phyloP scores from a whole-genome alignment of 2,797 vertebrate species.

The Syndactyla subalaris region DNA sequence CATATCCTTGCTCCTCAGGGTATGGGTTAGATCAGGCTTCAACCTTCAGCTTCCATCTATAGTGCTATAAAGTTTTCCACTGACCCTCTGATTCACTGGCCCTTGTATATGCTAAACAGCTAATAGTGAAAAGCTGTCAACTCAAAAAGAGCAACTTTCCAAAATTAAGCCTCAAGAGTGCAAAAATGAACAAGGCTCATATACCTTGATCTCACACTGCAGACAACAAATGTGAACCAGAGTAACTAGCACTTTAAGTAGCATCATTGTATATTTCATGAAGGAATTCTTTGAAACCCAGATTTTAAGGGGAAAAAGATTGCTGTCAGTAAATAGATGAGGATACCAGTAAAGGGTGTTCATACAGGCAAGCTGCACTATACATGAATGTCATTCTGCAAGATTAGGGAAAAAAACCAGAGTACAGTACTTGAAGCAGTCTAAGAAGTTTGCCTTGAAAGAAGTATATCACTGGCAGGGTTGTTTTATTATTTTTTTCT shows the following conservation, averaged over 20 bases:
- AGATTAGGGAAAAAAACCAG: not conserved
- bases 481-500: not conserved
- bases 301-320: not conserved
- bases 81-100: not conserved
- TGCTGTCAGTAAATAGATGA: not conserved
- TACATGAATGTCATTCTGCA: not conserved
- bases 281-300: not conserved
- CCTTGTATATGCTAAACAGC: not conserved
- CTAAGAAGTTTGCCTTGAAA: not conserved
- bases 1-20: not conserved
- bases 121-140: not conserved
- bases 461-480: not conserved
- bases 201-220: not conserved
- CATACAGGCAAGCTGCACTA: not conserved
- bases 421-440: not conserved
- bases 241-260: not conserved
- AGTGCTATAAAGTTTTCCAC: not conserved
- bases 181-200: not conserved
- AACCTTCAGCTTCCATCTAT: not conserved
- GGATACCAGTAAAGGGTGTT: not conserved
- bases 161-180: not conserved
- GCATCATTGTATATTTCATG: not conserved
- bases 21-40: accelerated
- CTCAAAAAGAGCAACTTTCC: not conserved
- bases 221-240: not conserved